These are phyloP conservation scores for Philaenus spumarius DNA, from an alignment of 1,140 invertebrate genomes.

Conservation along the genomic window DNA sequence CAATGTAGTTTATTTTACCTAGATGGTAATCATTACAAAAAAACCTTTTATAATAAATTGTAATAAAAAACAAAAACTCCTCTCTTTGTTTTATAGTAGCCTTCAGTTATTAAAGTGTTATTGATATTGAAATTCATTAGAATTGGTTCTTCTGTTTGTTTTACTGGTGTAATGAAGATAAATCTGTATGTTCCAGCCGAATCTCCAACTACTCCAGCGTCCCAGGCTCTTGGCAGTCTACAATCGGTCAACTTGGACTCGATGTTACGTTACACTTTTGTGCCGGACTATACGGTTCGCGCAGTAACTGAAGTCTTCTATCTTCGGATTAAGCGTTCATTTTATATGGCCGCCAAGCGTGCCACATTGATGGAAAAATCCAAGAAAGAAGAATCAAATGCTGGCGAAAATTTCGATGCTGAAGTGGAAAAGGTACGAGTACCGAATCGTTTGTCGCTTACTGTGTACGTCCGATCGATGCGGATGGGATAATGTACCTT, in stretches of 20 bases:
- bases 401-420: slow-evolving; percentile 59
- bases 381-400: slow-evolving; percentile 42
- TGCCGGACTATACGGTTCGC: slow-evolving; percentile 89
- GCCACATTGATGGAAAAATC: slow-evolving; percentile 74
- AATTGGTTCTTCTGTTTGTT: no score
- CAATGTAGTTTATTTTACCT: no score
- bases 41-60: no score
- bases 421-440: slow-evolving; percentile 70
- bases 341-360: slow-evolving; percentile 83
- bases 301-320: slow-evolving; percentile 79
- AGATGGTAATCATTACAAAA: no score
- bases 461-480: no score
- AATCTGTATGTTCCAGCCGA: slow-evolving; percentile 42
- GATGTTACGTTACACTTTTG: slow-evolving; percentile 70
- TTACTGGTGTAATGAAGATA: no score
- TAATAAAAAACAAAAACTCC: no score
- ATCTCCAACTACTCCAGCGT: slow-evolving; percentile 46
- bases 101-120: no score
- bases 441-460: no score
- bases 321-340: slow-evolving; percentile 63
- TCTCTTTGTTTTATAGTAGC: no score
- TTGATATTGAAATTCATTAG: no score
- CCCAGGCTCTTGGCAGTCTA: slow-evolving; percentile 55
- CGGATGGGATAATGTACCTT: slow-evolving; percentile 12
- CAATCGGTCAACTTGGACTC: slow-evolving; percentile 74